Evolutionary conservation across 2,888 invertebrate species (phyloP).

Genomic region (Cephus runcator): DNA sequence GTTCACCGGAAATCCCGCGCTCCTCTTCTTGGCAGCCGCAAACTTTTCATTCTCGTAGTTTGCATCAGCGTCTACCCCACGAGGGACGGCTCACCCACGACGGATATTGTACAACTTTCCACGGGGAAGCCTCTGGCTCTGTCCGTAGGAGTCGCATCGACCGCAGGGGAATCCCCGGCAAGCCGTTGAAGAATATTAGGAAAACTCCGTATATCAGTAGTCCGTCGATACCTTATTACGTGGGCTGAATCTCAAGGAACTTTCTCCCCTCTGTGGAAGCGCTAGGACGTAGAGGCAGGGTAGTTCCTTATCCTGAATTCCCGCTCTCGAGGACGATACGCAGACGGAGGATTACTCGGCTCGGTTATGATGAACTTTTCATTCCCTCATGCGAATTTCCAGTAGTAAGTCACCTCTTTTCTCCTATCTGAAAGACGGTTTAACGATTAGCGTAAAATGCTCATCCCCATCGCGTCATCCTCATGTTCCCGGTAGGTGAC

Average conservation of each 20-base stretch:
- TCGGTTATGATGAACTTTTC: not conserved
- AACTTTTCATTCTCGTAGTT: not conserved
- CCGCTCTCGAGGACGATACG: not conserved
- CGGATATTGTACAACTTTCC: not conserved
- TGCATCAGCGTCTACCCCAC: not conserved
- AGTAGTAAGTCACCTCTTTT: not conserved
- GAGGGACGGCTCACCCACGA: not conserved
- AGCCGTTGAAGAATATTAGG: not conserved
- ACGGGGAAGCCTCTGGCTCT: not conserved
- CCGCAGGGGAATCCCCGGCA: not conserved
- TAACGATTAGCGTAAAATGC: not conserved
- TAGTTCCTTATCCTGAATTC: not conserved
- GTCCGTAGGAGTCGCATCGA: not conserved
- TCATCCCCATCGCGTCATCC: not conserved
- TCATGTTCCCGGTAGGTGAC: not conserved
- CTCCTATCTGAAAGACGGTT: not conserved
- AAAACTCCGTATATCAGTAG: not conserved
- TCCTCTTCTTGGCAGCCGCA: not conserved
- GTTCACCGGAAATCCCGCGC: not conserved
- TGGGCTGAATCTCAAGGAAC: not conserved
- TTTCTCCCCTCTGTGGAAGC: not conserved
- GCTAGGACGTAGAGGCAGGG: not conserved
- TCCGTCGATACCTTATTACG: not conserved
- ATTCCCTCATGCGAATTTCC: not conserved
- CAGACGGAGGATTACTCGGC: not conserved